Evolutionary conservation across 2,113 vertebrate species (phyloP), one percentile per base, ranked within the genome.

Genomic region (Gymnarchus niloticus): DNA sequence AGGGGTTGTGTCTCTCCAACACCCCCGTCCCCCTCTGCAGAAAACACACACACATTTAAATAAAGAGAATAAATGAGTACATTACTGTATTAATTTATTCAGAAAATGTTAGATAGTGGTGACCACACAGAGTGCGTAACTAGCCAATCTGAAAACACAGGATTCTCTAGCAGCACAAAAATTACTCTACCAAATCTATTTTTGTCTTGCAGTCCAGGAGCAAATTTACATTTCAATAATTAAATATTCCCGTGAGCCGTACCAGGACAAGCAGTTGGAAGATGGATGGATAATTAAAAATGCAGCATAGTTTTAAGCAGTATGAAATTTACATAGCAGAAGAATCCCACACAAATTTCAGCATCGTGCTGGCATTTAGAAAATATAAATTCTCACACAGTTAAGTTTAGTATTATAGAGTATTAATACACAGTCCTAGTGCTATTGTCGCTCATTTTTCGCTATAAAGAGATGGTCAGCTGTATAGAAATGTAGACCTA

Each of bases 181-280:
- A 14, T 69, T 69, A 69, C 61, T 69, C 28, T 69, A 37, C 37
- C 61, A 69, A 69, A 69, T 37, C n/a, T 69, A 69, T 69, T 37
- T 33, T 33, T 69, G 61, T 37, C 33, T 69, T 69, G 19, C 37
- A 17, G 61, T 33, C 61, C 61, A 6, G 3, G 61, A 69, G 28
- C 25, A 69, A 69, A 37, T 69, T 69, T 37, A 69, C 61, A 69
- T 65, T 65, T 69, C 33, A 69, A 69, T 69, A 37, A 69, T 69
- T 69, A 28, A 69, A 69, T 33, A 33, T 69, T 33, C 61, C 28
- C 9, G 1, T 69, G 61, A 69, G 28, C 28, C 61, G 33, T 25
- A 69, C 61, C 28, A 69, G 61, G 33, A 69, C 37, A 69, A 28
- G 61, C 5, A 69, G 61, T 69, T 37, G 37, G 65, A 73, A 73